Conservation (phyloP, 1,140 invertebrate species). For the Drosophila bifasciata region DNA sequence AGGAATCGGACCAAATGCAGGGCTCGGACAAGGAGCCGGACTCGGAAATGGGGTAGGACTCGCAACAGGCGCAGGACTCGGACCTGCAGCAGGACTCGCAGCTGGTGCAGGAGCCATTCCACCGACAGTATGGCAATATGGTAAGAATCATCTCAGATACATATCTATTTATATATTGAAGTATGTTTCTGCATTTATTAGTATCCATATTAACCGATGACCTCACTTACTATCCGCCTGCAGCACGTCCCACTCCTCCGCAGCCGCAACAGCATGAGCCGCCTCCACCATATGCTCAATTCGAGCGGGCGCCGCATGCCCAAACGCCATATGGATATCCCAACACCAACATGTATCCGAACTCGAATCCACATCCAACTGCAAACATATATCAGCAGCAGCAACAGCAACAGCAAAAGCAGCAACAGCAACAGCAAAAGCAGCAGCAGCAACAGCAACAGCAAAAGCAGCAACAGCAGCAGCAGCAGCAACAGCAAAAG, state of each 20-base stretch:
- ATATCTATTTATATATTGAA: too few species aligned
- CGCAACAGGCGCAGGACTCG: background rate
- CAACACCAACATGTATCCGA: too few species aligned
- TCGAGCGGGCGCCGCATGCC: background rate
- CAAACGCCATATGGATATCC: background rate
- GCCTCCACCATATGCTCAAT: conserved; percentile 6
- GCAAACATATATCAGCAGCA: background rate
- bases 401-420: background rate
- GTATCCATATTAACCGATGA: conserved; percentile 11
- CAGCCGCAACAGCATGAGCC: conserved; percentile 6
- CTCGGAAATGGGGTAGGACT: background rate
- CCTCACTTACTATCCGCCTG: background rate
- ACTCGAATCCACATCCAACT: too few species aligned
- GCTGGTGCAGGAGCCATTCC: background rate
- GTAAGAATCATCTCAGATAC: too few species aligned
- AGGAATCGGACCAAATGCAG: background rate
- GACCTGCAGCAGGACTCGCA: too few species aligned
- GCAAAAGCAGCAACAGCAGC: conserved; percentile 1
- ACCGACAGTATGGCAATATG: background rate
- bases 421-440: background rate
- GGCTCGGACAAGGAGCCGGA: background rate
- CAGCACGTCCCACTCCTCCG: background rate
- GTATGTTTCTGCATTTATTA: conserved; percentile 13
- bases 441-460: background rate
- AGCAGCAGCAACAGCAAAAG: background rate